Conservation (phyloP, 2,113 vertebrate species). For the Echinops telfairi region DNA sequence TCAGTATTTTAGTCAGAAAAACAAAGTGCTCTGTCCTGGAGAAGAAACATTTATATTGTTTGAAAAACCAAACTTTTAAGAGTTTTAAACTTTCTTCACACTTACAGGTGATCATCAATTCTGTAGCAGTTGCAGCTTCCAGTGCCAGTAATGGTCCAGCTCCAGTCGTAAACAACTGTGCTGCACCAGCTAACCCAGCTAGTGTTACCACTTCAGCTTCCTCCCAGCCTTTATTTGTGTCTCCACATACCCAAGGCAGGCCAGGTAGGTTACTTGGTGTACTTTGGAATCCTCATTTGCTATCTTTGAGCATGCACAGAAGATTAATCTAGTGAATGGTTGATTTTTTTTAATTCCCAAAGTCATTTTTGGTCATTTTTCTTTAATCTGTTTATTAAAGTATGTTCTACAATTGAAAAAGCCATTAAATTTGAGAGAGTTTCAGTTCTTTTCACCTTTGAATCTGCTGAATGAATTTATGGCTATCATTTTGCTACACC, state of each 20-base stretch:
- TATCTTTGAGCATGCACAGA: neutral
- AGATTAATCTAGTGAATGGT: neutral
- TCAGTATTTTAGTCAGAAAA: conserved; percentile 28
- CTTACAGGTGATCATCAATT: conserved; percentile 91
- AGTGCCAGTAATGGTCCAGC: conserved; percentile 86
- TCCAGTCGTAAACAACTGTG: conserved; percentile 87
- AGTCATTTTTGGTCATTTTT: conserved; percentile 54
- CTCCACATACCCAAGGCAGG: conserved; percentile 84
- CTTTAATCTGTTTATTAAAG: conserved; percentile 41
- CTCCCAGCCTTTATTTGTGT: conserved; percentile 86
- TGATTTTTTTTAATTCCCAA: conserved; percentile 44
- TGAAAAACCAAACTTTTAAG: conserved; percentile 62
- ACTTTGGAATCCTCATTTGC: conserved; percentile 43
- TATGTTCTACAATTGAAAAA: conserved; percentile 29
- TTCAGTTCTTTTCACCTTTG: neutral
- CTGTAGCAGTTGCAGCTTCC: conserved; percentile 87
- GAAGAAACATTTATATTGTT: conserved; percentile 37
- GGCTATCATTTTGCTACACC: neutral
- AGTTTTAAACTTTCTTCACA: conserved; percentile 66
- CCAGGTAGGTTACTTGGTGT: conserved; percentile 86
- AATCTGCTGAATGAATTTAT: conserved; percentile 26
- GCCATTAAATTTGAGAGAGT: conserved; percentile 28
- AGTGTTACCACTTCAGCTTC: conserved; percentile 85
- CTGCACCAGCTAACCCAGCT: conserved; percentile 86
- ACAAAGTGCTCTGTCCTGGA: conserved; percentile 31